These are phyloP conservation scores for Galleria mellonella DNA, from an alignment of 1,140 invertebrate genomes.

Conservation along the genomic window DNA sequence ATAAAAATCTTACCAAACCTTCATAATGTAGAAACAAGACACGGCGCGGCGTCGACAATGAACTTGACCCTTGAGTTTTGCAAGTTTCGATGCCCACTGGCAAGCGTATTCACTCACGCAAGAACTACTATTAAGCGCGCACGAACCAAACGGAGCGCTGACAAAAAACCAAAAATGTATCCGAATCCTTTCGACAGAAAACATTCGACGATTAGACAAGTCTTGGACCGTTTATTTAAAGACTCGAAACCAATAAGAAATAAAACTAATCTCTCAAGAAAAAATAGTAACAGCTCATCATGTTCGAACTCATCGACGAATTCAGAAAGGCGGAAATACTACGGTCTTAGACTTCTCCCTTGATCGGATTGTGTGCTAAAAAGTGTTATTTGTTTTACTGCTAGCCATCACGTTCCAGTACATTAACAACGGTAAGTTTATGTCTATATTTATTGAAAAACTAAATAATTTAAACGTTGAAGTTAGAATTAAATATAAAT, in stretches of 20 bases:
- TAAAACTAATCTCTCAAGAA: slow-evolving; percentile 51
- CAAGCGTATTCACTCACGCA: too few relatives aligned
- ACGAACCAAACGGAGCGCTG: background rate
- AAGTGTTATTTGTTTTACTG: background rate
- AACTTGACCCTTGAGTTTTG: slow-evolving; percentile 47
- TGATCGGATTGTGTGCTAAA: background rate
- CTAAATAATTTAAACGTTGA: too few relatives aligned
- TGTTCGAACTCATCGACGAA: slow-evolving; percentile 26
- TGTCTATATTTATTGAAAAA: too few relatives aligned
- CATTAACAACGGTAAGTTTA: slow-evolving; percentile 2
- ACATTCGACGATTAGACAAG: slow-evolving; percentile 81
- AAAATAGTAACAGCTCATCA: slow-evolving; percentile 48
- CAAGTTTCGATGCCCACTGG: slow-evolving; percentile 20
- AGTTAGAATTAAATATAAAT: too few relatives aligned
- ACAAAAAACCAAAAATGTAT: slow-evolving; percentile 76
- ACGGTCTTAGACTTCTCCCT: background rate
- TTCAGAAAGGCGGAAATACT: background rate
- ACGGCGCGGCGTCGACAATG: slow-evolving; percentile 13
- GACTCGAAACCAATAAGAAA: slow-evolving; percentile 33
- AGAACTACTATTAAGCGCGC: background rate
- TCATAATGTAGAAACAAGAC: background rate
- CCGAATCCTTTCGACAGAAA: slow-evolving; percentile 84
- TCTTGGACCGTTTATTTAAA: slow-evolving; percentile 77
- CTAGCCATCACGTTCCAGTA: background rate
- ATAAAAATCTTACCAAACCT: too few relatives aligned